A percentile compares a stretch with the other conserved stretches of the same genome.
These are phyloP conservation scores for Rhadina sibilatrix DNA, from an alignment of 2,113 vertebrate species.

Conservation along the genomic window DNA sequence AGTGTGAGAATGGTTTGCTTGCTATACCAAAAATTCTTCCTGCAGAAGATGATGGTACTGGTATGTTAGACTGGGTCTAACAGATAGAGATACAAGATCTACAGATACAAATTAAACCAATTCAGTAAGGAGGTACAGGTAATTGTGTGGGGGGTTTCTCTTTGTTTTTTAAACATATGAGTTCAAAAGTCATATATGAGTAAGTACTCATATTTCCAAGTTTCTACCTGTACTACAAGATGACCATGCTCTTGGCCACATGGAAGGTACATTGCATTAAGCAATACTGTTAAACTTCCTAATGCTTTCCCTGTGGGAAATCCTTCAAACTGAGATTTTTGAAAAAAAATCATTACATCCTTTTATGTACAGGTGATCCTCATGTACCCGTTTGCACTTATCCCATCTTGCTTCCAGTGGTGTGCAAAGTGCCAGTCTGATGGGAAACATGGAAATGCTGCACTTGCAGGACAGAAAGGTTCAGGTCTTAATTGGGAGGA, in stretches of 20 bases:
- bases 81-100: too few relatives aligned
- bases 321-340: not conserved
- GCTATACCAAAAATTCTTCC: not conserved
- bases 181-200: not conserved
- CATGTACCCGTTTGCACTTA: not conserved
- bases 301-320: not conserved
- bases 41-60: not conserved
- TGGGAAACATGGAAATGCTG: not conserved
- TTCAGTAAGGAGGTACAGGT: not conserved
- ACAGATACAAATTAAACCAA: too few relatives aligned
- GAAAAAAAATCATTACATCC: not conserved
- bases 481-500: slow-evolving; percentile 33
- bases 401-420: not conserved
- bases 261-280: not conserved
- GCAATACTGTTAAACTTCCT: not conserved
- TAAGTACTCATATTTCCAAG: not conserved
- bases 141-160: not conserved
- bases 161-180: not conserved
- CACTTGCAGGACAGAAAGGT: slow-evolving; percentile 6
- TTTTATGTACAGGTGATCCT: not conserved
- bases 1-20: not conserved
- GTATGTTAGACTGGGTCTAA: not conserved
- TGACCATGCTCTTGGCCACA: not conserved
- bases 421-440: not conserved
- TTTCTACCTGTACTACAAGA: not conserved